phyloP scores from a whole-genome alignment of 2,888 invertebrate species.

The Hypselothyrea guttata region DNA sequence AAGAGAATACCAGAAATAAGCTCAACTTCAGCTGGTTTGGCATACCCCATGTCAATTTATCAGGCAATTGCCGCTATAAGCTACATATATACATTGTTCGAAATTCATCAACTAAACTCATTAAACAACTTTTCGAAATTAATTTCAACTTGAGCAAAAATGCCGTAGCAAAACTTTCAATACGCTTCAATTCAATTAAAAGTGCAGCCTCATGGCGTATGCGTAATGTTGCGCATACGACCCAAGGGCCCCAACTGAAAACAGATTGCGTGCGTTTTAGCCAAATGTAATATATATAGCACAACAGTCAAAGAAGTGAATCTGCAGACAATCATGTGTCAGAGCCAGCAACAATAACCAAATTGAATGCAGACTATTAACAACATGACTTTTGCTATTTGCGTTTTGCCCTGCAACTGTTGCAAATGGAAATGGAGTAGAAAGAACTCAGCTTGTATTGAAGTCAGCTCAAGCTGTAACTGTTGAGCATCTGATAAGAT shows the following conservation, averaged over 20 bases:
- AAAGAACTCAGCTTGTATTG: too few relatives aligned
- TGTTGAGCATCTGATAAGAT: too few relatives aligned
- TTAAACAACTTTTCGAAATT: slow-evolving; percentile 61
- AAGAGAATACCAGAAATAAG: too few relatives aligned
- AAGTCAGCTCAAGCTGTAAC: slow-evolving; percentile 5
- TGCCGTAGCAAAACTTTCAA: slow-evolving; percentile 55
- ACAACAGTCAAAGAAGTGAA: slow-evolving; percentile 44
- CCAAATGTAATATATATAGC: slow-evolving; percentile 10
- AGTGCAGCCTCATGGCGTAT: slow-evolving; percentile 66
- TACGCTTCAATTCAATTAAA: slow-evolving; percentile 68
- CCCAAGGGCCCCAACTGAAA: slow-evolving; percentile 35
- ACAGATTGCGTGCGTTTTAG: slow-evolving; percentile 37
- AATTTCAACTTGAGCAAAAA: slow-evolving; percentile 62
- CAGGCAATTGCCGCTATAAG: neutral
- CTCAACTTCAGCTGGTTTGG: too few relatives aligned
- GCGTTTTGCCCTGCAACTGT: slow-evolving; percentile 2
- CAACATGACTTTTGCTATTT: slow-evolving; percentile 66
- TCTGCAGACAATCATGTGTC: slow-evolving; percentile 39
- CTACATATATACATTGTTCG: slow-evolving; percentile 40
- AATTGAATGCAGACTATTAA: slow-evolving; percentile 50
- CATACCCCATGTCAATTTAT: too few relatives aligned
- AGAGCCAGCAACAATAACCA: slow-evolving; percentile 26
- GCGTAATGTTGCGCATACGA: slow-evolving; percentile 71
- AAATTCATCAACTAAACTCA: slow-evolving; percentile 58
- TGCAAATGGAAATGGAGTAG: neutral